Evolutionary conservation across 2,113 vertebrate genomes (phyloP).

Genomic region (Lonchura striata): DNA sequence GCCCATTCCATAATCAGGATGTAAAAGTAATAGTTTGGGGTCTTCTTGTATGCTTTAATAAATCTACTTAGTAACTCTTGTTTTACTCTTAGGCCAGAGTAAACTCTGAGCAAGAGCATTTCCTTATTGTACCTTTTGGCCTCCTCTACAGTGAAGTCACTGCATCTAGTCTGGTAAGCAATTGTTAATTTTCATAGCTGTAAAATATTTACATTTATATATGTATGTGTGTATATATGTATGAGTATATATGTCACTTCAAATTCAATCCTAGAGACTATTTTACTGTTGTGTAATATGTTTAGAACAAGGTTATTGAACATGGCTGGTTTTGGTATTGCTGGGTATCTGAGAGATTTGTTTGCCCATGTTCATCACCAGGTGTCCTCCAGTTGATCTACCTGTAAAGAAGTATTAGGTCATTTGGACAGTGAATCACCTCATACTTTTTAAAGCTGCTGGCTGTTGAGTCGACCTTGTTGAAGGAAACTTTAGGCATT

Average conservation of each 20-base stretch:
- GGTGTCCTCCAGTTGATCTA: not conserved
- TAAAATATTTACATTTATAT: not conserved
- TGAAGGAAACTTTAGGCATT: not conserved
- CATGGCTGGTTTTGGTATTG: not conserved
- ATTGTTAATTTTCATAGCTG: not conserved
- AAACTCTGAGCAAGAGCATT: slow-evolving; percentile 90
- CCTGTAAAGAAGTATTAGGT: not conserved
- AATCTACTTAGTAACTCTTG: not conserved
- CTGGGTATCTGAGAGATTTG: not conserved
- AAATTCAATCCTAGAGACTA: not conserved
- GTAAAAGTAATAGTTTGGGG: not conserved
- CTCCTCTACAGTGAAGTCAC: slow-evolving; percentile 97
- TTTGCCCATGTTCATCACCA: not conserved
- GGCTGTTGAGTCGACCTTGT: not conserved
- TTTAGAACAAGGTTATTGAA: not conserved
- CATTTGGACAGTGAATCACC: not conserved
- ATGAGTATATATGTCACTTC: not conserved
- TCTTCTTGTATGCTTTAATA: not conserved
- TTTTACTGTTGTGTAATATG: not conserved
- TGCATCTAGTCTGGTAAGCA: slow-evolving; percentile 93
- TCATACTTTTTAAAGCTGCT: not conserved
- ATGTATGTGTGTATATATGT: not conserved
- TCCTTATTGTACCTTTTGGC: slow-evolving; percentile 94
- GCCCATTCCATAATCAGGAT: not conserved
- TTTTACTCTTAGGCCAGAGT: slow-evolving; percentile 82